Conservation (phyloP, 1,140 invertebrate species). For the Drosophila obscura region DNA sequence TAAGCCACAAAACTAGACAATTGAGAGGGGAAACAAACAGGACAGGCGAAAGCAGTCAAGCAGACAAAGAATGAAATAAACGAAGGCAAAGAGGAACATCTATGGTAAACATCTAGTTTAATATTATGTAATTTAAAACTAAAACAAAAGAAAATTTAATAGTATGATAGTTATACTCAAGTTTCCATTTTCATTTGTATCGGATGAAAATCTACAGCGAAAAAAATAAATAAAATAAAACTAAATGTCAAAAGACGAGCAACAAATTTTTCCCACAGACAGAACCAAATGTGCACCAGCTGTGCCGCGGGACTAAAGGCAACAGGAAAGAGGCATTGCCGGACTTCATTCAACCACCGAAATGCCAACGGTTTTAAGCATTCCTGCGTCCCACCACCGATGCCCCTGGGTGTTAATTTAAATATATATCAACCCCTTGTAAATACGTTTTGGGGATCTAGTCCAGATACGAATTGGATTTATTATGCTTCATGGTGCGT, state of each 20-base stretch:
- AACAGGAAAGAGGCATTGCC: not conserved
- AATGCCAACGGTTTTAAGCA: not conserved
- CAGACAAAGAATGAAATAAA: constrained; percentile 40
- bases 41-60: constrained; percentile 26
- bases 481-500: constrained; percentile 71
- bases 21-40: constrained; percentile 60
- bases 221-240: constrained; percentile 60
- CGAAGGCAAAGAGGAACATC: constrained; percentile 7
- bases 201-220: constrained; percentile 75
- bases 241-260: constrained; percentile 69
- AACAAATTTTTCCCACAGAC: constrained; percentile 3
- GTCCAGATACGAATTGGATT: constrained; percentile 67
- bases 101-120: constrained; percentile 76
- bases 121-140: constrained; percentile 76
- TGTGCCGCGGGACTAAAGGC: constrained; percentile 43
- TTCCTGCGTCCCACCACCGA: not conserved
- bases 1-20: constrained; percentile 49
- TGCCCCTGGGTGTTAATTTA: constrained; percentile 52
- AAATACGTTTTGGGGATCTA: constrained; percentile 1
- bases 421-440: constrained; percentile 59
- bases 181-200: constrained; percentile 76
- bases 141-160: constrained; percentile 56
- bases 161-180: constrained; percentile 80
- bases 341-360: constrained; percentile 26
- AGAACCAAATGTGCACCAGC: constrained; percentile 27